Percentiles rank a stretch among this genome's conserved stretches.
Conservation (phyloP, 2,888 invertebrate species). For the Nemoura dubitans region DNA sequence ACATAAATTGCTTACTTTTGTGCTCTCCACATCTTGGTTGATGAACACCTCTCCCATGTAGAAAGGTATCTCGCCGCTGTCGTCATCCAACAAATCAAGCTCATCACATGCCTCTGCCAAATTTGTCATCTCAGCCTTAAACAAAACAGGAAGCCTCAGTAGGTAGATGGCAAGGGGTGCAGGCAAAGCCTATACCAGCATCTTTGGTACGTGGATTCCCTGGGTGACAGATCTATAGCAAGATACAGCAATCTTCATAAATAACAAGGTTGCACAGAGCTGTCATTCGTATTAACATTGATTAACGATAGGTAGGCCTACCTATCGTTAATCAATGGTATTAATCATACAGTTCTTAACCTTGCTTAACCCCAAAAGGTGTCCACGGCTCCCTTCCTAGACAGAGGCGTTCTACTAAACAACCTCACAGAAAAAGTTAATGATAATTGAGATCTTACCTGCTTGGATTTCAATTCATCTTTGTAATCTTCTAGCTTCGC, state of each 20-base stretch:
- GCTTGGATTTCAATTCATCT: conserved; percentile 84
- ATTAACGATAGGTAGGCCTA: too few relatives aligned
- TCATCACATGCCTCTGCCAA: conserved; percentile 93
- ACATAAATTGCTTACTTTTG: conserved; percentile 66
- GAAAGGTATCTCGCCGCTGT: conserved; percentile 79
- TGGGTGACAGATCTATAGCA: too few relatives aligned
- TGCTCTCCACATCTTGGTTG: conserved; percentile 77
- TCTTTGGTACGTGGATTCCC: too few relatives aligned
- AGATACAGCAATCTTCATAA: too few relatives aligned
- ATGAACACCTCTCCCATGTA: conserved; percentile 91
- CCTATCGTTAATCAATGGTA: too few relatives aligned
- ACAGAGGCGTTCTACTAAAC: neutral
- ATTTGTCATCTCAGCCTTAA: conserved; percentile 87
- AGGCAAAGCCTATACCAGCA: too few relatives aligned
- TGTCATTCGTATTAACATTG: too few relatives aligned
- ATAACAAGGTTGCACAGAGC: too few relatives aligned
- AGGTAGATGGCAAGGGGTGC: too few relatives aligned
- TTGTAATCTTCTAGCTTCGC: conserved; percentile 91
- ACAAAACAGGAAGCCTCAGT: conserved; percentile 51
- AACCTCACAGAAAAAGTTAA: neutral
- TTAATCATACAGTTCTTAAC: too few relatives aligned
- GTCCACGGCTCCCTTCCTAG: neutral
- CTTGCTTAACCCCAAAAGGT: conserved; percentile 38
- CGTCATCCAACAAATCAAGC: conserved; percentile 80
- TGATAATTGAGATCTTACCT: conserved; percentile 61